Evolutionary conservation across 2,797 vertebrate species (phyloP), one percentile per base, ranked within the genome.

Genomic region (Epinephelus malabaricus): DNA sequence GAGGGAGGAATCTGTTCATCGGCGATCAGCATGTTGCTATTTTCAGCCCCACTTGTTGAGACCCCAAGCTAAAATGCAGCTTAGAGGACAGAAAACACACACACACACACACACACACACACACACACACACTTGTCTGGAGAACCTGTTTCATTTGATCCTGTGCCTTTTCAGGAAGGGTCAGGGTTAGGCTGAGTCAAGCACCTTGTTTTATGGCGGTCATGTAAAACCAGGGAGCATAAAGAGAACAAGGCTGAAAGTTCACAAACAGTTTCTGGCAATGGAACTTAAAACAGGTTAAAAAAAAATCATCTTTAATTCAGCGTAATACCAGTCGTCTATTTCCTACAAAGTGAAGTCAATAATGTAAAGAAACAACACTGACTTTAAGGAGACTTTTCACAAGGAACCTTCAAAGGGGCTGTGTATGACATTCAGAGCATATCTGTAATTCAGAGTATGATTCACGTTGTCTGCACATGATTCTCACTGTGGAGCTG

Each of bases 11-110:
- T 59, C 61, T 73, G 64, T 71, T 81, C 58, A 72, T 63, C 54
- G 13, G 76, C 76, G 81, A 88, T 73, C 67, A 76, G 69, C 69
- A 68, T 63, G 79, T 21, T 76, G 70, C 89, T 92, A 94, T 94
- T 94, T 93, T 90, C 54, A 87, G 88, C 67, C 47, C 21, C 67
- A 69, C 82, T 89, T 82, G 78, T 83, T 83, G 55, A 58, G 75
- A 77, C 85, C 86, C 62, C 64, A 53, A 69, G 70, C 68, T 74
- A 72, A 85, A 86, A 73, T 65, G 68, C 49, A 79, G 67, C 80
- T 47, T 50, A 38, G 43, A 69, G 67, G 83, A 79, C 59, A 79
- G 18, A 73, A 73, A 51, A 77, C 3, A 72, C 25, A 34, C 61
- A 49, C 50, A 50, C 18, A 46, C 38, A n/a, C 25, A 55, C 62